Conservation (phyloP, 1,140 invertebrate genomes). For the Whitmania pigra region DNA sequence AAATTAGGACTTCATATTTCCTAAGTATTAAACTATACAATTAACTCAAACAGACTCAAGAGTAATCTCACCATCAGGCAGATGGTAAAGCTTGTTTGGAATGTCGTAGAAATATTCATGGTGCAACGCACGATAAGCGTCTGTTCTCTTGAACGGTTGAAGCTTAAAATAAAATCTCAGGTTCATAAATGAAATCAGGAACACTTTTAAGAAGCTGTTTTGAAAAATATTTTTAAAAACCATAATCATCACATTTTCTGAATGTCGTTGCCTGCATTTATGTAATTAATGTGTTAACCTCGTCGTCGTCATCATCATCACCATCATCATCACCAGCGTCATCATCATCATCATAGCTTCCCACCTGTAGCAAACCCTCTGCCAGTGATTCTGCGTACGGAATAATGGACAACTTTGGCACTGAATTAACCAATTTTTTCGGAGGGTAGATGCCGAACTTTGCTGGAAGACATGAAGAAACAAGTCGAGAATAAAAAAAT, state of each 20-base stretch:
- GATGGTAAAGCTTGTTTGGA: slow-evolving; percentile 71
- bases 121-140: slow-evolving; percentile 69
- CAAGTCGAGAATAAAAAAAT: slow-evolving; percentile 21
- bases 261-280: slow-evolving; percentile 9
- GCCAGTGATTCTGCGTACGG: slow-evolving; percentile 76
- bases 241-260: slow-evolving; percentile 23
- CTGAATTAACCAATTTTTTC: slow-evolving; percentile 66
- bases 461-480: slow-evolving; percentile 44
- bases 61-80: slow-evolving; percentile 49
- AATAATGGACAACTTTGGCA: slow-evolving; percentile 74
- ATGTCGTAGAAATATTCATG: slow-evolving; percentile 81
- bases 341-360: not conserved
- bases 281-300: not conserved
- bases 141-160: slow-evolving; percentile 70
- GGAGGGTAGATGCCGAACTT: slow-evolving; percentile 62
- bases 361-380: slow-evolving; percentile 58
- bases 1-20: no score
- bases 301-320: not conserved
- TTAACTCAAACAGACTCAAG: not conserved
- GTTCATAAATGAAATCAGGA: slow-evolving; percentile 17
- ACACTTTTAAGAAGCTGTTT: not conserved
- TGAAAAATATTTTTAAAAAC: slow-evolving; percentile 16
- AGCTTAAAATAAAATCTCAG: slow-evolving; percentile 50
- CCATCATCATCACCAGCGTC: not conserved
- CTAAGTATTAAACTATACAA: not conserved